A percentile compares a stretch with the other conserved stretches of the same genome.
These are phyloP conservation scores for Climacteris rufus DNA, from an alignment of 2,113 vertebrate genomes.

Conservation along the genomic window DNA sequence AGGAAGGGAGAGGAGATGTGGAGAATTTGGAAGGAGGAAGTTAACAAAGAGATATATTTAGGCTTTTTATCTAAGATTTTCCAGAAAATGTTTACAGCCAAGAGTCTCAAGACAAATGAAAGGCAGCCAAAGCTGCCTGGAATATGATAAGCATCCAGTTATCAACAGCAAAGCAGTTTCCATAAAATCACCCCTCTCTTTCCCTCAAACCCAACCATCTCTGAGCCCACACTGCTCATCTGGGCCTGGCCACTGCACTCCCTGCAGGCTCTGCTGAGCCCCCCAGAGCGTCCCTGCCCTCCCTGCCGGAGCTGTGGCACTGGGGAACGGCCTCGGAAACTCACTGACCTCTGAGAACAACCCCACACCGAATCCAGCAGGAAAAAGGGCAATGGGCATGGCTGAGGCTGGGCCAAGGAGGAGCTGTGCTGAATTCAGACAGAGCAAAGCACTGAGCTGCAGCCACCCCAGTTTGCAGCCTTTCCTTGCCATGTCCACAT, in stretches of 20 bases:
- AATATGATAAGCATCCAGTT: background rate
- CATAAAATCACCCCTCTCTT: background rate
- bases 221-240: background rate
- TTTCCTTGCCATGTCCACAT: background rate
- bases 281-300: too few species aligned
- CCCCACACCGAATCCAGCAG: background rate
- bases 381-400: background rate
- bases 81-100: background rate
- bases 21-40: background rate
- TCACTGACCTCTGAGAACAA: background rate
- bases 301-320: background rate
- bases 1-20: background rate
- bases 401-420: background rate
- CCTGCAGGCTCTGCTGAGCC: background rate
- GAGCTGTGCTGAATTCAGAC: background rate
- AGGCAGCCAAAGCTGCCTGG: background rate
- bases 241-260: background rate
- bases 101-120: background rate
- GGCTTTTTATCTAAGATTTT: background rate
- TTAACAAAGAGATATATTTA: background rate
- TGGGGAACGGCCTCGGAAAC: background rate
- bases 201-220: background rate
- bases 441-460: background rate
- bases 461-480: background rate
- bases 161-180: background rate